Evolutionary conservation across 2,797 vertebrate species (phyloP), one percentile per base, ranked within the genome.

Genomic region (Chromis chromis): DNA sequence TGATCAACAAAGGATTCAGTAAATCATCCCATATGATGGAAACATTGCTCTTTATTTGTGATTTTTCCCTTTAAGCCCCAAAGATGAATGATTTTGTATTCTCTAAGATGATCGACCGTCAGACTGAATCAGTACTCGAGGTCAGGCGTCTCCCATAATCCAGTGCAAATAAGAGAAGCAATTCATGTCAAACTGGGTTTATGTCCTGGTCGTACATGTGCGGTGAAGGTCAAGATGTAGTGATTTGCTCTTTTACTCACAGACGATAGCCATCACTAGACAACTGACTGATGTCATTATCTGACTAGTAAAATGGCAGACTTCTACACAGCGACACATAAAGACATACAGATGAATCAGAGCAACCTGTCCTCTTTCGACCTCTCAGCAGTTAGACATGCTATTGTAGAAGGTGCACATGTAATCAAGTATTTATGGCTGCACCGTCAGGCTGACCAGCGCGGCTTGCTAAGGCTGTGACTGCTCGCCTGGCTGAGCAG

Each of bases 341-440:
- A 44, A 39, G 54, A 44, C 21, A 16, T 3, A 21, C 31, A 70
- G 17, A 63, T 24, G 14, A 70, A 60, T 66, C 44, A 58, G 65
- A 67, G 22, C 53, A 48, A 48, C 22, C 16, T 65, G 24, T 56
- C 27, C 54, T 27, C 10, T 74, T 49, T 74, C 61, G 27, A 39
- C 27, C 48, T 46, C 36, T 44, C 50, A 65, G 69, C 33, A 60
- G 63, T 79, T 68, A 58, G 65, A 75, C 22, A 39, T 36, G 48
- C 40, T 44, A 21, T 66, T 81, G 50, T 60, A 79, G 74, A 54
- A 83, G 55, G 39, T 80, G 76, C 86, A 74, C 68, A 74, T 59
- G 63, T 74, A 64, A 78, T 83, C 6, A 76, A 86, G 44, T 76
- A 81, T 88, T 85, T 77, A 83, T 70, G 55, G 70, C 49, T 61